phyloP scores from a whole-genome alignment of 2,797 vertebrate genomes.

The Staurois parvus region DNA sequence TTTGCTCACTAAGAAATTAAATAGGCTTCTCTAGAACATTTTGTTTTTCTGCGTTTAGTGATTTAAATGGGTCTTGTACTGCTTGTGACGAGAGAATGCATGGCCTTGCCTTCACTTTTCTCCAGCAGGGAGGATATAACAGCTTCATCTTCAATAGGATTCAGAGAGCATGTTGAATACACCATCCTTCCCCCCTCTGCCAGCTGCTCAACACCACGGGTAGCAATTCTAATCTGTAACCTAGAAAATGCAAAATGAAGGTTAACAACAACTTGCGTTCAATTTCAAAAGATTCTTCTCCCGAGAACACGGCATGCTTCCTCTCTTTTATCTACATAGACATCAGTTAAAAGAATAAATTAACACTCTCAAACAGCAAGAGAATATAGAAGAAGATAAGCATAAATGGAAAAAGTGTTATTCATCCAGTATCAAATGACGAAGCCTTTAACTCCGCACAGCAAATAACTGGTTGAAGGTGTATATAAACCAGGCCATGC shows the following conservation, averaged over 20 bases:
- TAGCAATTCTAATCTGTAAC: constrained; percentile 93
- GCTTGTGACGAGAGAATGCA: not conserved
- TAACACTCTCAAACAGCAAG: not conserved
- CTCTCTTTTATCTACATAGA: constrained; percentile 5
- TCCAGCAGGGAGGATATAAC: constrained; percentile 92
- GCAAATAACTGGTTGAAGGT: not conserved
- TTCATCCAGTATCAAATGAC: not conserved
- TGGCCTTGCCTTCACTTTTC: constrained; percentile 89
- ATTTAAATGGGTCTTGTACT: not conserved
- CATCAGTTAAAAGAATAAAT: constrained; percentile 19
- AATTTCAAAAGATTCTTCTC: constrained; percentile 35
- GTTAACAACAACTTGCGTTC: constrained; percentile 44
- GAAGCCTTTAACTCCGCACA: not conserved
- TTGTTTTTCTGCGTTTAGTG: not conserved
- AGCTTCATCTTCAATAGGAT: constrained; percentile 95
- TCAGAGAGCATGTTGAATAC: constrained; percentile 95
- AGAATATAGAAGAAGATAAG: not conserved
- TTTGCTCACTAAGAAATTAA: not conserved
- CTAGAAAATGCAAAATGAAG: constrained; percentile 71
- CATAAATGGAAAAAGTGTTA: not conserved
- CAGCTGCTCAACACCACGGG: constrained; percentile 94
- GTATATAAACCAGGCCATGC: not conserved
- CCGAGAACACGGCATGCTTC: constrained; percentile 19
- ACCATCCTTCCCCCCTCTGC: constrained; percentile 96
- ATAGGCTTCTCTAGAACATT: constrained; percentile 1